phyloP scores from a whole-genome alignment of 2,113 vertebrate genomes.

The Scatophagus argus region DNA sequence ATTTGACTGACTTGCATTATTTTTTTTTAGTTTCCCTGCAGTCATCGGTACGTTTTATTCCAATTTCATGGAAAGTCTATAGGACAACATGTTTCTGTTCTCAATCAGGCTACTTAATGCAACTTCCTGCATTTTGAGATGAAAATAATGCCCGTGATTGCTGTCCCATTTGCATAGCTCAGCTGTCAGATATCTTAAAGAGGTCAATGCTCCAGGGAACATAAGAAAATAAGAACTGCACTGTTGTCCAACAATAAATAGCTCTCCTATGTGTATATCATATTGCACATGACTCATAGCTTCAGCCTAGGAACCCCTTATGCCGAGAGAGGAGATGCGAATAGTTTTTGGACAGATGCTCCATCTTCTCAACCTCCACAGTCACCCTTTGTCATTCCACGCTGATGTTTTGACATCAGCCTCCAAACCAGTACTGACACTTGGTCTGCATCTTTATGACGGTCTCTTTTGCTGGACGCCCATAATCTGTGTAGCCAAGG shows the following conservation, averaged over 20 bases:
- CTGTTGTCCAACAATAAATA: not conserved
- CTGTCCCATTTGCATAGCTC: constrained; percentile 9
- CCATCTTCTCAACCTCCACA: not conserved
- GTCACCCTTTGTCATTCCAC: not conserved
- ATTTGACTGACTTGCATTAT: not conserved
- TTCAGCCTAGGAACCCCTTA: not conserved
- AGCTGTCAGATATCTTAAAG: constrained; percentile 9
- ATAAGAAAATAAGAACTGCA: not conserved
- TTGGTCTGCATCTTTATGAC: not conserved
- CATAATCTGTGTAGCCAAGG: not conserved
- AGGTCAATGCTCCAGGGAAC: constrained; percentile 3
- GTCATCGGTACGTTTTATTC: not conserved
- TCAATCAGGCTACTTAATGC: not conserved
- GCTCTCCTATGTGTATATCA: not conserved
- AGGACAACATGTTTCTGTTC: not conserved
- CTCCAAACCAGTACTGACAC: not conserved
- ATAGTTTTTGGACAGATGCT: not conserved
- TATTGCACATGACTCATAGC: constrained; percentile 1
- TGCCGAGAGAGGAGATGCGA: not conserved
- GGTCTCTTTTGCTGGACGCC: constrained; percentile 33
- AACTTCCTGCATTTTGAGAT: not conserved
- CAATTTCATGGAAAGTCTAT: not conserved
- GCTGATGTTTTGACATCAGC: constrained; percentile 13
- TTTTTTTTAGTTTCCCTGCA: not conserved
- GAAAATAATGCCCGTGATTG: constrained; percentile 6